Conservation (phyloP, 2,888 invertebrate species). For the Luperina nickerlii region DNA sequence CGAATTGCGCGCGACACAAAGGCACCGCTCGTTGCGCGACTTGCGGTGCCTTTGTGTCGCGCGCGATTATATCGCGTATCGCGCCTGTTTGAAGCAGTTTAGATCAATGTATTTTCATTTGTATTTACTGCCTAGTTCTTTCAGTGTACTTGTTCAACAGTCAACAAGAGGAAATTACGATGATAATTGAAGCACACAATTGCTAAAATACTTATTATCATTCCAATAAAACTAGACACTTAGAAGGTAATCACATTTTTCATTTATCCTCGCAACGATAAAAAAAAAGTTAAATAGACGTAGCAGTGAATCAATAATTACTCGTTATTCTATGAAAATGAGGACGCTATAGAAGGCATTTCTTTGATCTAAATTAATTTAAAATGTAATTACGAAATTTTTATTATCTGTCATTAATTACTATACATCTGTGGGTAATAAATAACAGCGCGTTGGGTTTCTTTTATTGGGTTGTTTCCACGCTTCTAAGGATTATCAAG, state of each 20-base stretch:
- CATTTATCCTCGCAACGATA: constrained; percentile 3
- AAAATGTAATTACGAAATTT: constrained; percentile 34
- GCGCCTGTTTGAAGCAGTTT: too few species aligned
- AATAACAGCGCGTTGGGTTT: not conserved
- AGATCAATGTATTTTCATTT: too few species aligned
- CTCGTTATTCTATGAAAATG: constrained; percentile 24
- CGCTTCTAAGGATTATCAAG: not conserved
- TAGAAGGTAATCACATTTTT: constrained; percentile 4
- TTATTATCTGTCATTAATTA: constrained; percentile 33
- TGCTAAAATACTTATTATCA: not conserved
- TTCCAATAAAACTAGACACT: not conserved
- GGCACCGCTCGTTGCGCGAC: too few species aligned
- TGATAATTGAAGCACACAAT: not conserved
- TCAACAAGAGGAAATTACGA: not conserved
- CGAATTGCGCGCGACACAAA: too few species aligned
- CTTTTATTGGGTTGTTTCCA: not conserved
- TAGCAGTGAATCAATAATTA: constrained; percentile 28
- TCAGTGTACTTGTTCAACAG: not conserved
- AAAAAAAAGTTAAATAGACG: not conserved
- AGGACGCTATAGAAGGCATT: constrained; percentile 11
- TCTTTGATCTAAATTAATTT: constrained; percentile 36
- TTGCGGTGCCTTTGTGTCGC: too few species aligned
- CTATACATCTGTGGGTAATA: constrained; percentile 11
- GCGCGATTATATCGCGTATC: too few species aligned
- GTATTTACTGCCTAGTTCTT: too few species aligned